Conservation (phyloP, 2,797 vertebrate genomes). For the Chaetophractus vellerosus region DNA sequence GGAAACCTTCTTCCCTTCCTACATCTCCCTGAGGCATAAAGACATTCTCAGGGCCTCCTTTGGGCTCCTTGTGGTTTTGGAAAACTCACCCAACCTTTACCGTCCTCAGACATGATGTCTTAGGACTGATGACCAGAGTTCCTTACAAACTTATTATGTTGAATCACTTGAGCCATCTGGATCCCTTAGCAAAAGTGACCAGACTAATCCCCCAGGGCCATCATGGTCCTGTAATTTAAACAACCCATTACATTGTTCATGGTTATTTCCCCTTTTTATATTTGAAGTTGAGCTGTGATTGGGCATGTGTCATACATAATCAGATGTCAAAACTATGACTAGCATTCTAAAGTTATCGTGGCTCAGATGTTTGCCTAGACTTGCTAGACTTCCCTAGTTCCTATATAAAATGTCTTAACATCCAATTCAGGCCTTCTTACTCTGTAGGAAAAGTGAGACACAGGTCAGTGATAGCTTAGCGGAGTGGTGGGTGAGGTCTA, state of each 20-base stretch:
- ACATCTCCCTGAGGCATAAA: background rate
- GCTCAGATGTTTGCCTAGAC: background rate
- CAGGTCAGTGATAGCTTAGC: background rate
- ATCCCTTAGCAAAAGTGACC: background rate
- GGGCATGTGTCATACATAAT: background rate
- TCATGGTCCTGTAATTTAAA: background rate
- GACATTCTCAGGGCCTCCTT: background rate
- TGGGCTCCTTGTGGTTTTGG: background rate
- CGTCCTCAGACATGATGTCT: background rate
- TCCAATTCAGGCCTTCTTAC: background rate
- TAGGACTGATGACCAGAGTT: background rate
- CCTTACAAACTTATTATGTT: background rate
- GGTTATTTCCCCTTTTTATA: background rate
- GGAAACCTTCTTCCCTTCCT: background rate
- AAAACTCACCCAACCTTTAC: background rate
- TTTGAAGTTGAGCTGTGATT: background rate
- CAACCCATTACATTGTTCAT: background rate
- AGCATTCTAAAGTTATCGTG: background rate
- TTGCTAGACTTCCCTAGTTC: background rate
- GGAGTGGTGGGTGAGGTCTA: too few relatives aligned
- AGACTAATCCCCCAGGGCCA: background rate
- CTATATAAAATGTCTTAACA: background rate
- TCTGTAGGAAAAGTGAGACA: background rate
- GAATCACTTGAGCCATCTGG: background rate
- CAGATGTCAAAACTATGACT: background rate